Evolutionary conservation across 2,797 vertebrate genomes (phyloP).

Genomic region (Falco berigora): DNA sequence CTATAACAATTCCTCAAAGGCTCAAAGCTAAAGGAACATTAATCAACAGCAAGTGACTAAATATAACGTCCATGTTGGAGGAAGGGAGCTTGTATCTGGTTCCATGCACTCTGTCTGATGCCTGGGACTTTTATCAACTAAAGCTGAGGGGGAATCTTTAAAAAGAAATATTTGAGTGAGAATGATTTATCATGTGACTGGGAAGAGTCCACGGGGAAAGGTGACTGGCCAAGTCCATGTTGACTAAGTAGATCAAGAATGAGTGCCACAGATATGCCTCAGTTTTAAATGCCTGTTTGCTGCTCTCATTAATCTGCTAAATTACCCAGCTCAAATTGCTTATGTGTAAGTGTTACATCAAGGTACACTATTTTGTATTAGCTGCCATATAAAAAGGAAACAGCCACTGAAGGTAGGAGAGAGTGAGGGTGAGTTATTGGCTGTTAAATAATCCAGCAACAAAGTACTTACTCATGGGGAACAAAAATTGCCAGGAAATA

Average conservation of each 20-base stretch:
- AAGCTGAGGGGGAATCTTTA: slow-evolving; percentile 12
- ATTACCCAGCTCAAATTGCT: slow-evolving; percentile 45
- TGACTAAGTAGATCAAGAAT: slow-evolving; percentile 49
- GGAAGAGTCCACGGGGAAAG: slow-evolving; percentile 33
- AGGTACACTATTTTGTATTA: slow-evolving; percentile 53
- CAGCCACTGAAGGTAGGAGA: slow-evolving; percentile 25
- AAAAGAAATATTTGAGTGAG: slow-evolving; percentile 31
- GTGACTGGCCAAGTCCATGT: slow-evolving; percentile 34
- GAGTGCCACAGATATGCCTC: slow-evolving; percentile 16
- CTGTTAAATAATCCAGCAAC: slow-evolving; percentile 34
- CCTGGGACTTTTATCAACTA: slow-evolving; percentile 11
- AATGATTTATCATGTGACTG: slow-evolving; percentile 30
- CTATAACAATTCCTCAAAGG: slow-evolving; percentile 11
- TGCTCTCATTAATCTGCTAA: slow-evolving; percentile 67
- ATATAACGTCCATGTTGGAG: background rate
- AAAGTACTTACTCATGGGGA: slow-evolving; percentile 42
- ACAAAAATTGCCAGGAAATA: slow-evolving; percentile 40
- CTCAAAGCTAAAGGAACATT: slow-evolving; percentile 14
- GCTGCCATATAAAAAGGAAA: slow-evolving; percentile 60
- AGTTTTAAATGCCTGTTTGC: slow-evolving; percentile 42
- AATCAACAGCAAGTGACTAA: slow-evolving; percentile 45
- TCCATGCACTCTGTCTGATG: background rate
- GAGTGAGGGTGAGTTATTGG: slow-evolving; percentile 39
- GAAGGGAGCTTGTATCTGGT: slow-evolving; percentile 4
- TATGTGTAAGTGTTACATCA: slow-evolving; percentile 26